These are phyloP conservation scores for Cheilosia variabilis DNA, from an alignment of 2,888 invertebrate species.

Conservation along the genomic window DNA sequence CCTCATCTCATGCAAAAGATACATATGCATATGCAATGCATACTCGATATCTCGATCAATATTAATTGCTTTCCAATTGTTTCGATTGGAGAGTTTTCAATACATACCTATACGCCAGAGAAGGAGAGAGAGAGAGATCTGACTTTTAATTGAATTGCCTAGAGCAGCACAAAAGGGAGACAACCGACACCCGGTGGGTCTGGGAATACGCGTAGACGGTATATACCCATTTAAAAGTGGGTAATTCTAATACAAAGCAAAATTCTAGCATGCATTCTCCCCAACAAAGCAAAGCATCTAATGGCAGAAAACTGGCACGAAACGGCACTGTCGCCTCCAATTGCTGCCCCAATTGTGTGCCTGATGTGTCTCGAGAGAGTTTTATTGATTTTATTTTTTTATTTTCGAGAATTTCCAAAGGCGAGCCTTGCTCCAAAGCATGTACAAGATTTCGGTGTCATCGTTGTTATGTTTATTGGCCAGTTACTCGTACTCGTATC, in stretches of 20 bases:
- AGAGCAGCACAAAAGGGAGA: slow-evolving; percentile 8
- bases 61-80: slow-evolving; percentile 72
- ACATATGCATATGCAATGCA: slow-evolving; percentile 23
- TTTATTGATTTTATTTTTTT: slow-evolving; percentile 31
- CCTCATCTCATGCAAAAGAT: slow-evolving; percentile 40
- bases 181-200: too few species aligned
- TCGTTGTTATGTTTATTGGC: slow-evolving; percentile 25
- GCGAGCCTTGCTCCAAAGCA: slow-evolving; percentile 36
- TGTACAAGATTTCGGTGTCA: slow-evolving; percentile 50
- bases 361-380: background rate
- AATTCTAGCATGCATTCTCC: slow-evolving; percentile 33
- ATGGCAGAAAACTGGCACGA: slow-evolving; percentile 30
- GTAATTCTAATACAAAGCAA: slow-evolving; percentile 31
- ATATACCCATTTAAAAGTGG: slow-evolving; percentile 6
- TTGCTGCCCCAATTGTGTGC: slow-evolving; percentile 1
- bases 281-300: slow-evolving; percentile 19
- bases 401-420: slow-evolving; percentile 45
- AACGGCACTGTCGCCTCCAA: background rate
- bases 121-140: background rate
- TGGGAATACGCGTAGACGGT: too few species aligned
- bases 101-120: background rate
- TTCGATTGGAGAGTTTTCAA: slow-evolving; percentile 60
- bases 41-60: slow-evolving; percentile 62
- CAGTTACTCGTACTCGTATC: slow-evolving; percentile 15
- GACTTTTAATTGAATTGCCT: slow-evolving; percentile 66